Base-by-base conservation (phyloP, 2,797 vertebrate genomes). In the Sorex maritimensis region DNA sequence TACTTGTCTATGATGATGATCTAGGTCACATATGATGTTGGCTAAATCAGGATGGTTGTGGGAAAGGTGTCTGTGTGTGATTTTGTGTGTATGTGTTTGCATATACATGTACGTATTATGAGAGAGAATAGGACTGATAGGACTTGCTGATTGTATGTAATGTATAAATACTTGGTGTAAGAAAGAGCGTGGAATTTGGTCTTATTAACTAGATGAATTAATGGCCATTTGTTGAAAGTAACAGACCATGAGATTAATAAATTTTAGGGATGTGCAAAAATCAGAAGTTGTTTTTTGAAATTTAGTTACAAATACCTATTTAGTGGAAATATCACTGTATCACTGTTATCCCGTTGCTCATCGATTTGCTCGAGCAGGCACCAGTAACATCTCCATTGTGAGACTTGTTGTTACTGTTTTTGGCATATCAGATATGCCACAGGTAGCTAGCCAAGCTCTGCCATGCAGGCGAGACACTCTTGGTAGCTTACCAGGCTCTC, bases 221-320 rank as follows among this genome's bases (percentile, higher is more conserved):
- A 17, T 52, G 19, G 10, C 82, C 38, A 55, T 19, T 83, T 77
- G 61, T 34, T 23, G 28, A 86, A 85, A 65, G 4, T 75, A 28
- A 23, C 72, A 90, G 11, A 78, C 38, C 63, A 10, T 52, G 41
- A 6, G 15, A 21, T 34, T 19, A 55, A 0, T 74, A 68, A 72
- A 58, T 78, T 80, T 92, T 30, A 77, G 73, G n/a, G 10, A 3
- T 44, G 0, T 81, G 1, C 67, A 21, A 8, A 38, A 68, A 73
- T 88, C 7, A 58, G 24, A 11, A 80, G 38, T 61, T 92, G 19
- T n/a, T 19, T 71, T 93, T 81, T 93, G 23, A 85, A n/a, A n/a
- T 19, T 72, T 58, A 69, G 23, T 71, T 79, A 79, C 4, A 63
- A 34, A 14, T 68, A 34, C 34, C 34, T 34, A 34, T 34, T 34